phyloP scores from a whole-genome alignment of 23 tunicate species.

The Ascidia mentula region DNA sequence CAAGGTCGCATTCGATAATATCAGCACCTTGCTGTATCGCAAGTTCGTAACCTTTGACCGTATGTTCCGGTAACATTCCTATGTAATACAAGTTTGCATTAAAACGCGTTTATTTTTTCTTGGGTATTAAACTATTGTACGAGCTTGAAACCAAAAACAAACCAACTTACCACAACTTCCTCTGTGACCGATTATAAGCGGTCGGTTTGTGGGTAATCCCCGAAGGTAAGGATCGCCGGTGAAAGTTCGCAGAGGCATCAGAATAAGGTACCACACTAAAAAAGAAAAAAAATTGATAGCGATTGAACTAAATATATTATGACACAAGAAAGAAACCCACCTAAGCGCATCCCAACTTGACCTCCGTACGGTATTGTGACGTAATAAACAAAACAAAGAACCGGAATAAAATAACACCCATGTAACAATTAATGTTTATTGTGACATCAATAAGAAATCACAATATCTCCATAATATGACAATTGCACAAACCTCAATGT shows the following conservation, averaged over 20 bases:
- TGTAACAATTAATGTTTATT: no score
- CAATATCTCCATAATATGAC: no score
- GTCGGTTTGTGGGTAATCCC: constrained; percentile 38
- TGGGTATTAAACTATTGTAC: not conserved
- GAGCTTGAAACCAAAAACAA: not conserved
- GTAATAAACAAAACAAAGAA: not conserved
- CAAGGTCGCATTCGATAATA: constrained; percentile 92
- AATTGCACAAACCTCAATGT: no score
- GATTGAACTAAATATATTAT: no score
- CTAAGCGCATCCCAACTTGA: no score
- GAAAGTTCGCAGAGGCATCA: not conserved
- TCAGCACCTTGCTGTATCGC: constrained; percentile 94
- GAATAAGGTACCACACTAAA: not conserved
- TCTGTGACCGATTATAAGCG: constrained; percentile 85
- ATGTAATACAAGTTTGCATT: not conserved
- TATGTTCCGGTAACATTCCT: constrained; percentile 94
- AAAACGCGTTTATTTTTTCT: no score
- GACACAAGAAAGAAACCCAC: no score
- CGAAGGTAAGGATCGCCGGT: not conserved
- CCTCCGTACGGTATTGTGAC: no score
- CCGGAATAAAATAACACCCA: not conserved
- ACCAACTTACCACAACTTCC: constrained; percentile 80
- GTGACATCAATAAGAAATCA: no score
- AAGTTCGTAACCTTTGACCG: constrained; percentile 74
- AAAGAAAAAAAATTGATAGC: no score